Evolutionary conservation across 2,797 vertebrate species (phyloP).

Genomic region (Dendrocincla fuliginosa): DNA sequence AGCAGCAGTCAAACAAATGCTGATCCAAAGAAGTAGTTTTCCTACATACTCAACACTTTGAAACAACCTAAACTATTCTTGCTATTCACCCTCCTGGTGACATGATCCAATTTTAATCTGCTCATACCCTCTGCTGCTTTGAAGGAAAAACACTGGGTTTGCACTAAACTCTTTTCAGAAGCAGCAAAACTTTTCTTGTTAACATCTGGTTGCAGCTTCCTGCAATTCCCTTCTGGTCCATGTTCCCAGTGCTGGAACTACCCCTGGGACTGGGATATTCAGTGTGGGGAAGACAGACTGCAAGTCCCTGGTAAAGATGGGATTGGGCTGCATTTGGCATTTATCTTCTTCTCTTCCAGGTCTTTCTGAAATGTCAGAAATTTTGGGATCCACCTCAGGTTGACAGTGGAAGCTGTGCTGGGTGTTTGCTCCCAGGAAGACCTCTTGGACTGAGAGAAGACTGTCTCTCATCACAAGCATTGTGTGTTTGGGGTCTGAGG

Average conservation of each 20-base stretch:
- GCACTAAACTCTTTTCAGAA: background rate
- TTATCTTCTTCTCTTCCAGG: rapidly evolving
- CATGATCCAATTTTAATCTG: background rate
- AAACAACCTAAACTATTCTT: background rate
- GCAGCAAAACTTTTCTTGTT: background rate
- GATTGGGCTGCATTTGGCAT: background rate
- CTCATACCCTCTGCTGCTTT: background rate
- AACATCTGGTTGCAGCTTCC: background rate
- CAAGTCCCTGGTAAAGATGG: background rate
- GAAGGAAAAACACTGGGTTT: background rate
- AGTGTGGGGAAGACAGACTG: background rate
- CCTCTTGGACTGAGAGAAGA: background rate
- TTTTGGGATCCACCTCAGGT: background rate
- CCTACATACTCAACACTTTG: background rate
- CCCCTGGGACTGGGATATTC: background rate
- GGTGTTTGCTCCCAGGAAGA: background rate
- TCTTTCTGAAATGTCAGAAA: background rate
- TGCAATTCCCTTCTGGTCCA: background rate
- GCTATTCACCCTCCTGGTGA: background rate
- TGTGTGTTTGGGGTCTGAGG: background rate
- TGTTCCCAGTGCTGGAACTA: background rate
- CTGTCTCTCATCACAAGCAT: rapidly evolving
- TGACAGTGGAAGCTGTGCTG: background rate
- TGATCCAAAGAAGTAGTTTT: background rate
- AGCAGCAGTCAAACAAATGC: background rate